Conservation (phyloP, 2,113 vertebrate genomes). For the Equus quagga region DNA sequence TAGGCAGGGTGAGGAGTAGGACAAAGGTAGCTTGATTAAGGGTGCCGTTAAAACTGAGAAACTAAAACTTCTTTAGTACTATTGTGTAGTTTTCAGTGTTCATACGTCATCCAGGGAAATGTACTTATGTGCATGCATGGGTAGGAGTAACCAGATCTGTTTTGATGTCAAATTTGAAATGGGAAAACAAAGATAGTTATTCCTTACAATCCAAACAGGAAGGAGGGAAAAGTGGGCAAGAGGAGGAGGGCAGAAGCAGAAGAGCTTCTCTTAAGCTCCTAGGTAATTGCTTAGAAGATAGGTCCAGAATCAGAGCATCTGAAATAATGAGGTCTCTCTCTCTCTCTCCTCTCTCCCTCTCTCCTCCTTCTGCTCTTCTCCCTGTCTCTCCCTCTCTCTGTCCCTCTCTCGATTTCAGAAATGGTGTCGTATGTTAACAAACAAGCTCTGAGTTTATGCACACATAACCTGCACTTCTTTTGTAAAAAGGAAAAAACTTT, state of each 20-base stretch:
- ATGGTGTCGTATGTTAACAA: background rate
- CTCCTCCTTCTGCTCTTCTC: rapidly evolving
- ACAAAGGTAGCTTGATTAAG: background rate
- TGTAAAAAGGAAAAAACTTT: background rate
- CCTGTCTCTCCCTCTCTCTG: too few species aligned
- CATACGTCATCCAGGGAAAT: background rate
- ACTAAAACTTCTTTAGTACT: background rate
- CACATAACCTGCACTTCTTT: background rate
- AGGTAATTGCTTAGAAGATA: background rate
- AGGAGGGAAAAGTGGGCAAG: background rate
- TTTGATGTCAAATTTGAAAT: background rate
- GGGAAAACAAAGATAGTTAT: background rate
- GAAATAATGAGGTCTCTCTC: background rate
- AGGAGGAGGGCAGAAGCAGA: background rate
- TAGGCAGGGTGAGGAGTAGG: background rate
- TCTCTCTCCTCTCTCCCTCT: background rate
- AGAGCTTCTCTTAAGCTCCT: background rate
- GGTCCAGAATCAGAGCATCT: background rate
- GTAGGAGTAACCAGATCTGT: background rate
- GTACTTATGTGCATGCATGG: background rate
- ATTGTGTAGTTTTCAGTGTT: background rate
- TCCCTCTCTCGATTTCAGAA: background rate
- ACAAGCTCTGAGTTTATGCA: background rate
- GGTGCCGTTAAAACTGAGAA: background rate
- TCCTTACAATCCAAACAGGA: background rate